Evolutionary conservation across 2,888 invertebrate species (phyloP), one percentile per base, ranked within the genome.

Genomic region (Macrophya annulata): DNA sequence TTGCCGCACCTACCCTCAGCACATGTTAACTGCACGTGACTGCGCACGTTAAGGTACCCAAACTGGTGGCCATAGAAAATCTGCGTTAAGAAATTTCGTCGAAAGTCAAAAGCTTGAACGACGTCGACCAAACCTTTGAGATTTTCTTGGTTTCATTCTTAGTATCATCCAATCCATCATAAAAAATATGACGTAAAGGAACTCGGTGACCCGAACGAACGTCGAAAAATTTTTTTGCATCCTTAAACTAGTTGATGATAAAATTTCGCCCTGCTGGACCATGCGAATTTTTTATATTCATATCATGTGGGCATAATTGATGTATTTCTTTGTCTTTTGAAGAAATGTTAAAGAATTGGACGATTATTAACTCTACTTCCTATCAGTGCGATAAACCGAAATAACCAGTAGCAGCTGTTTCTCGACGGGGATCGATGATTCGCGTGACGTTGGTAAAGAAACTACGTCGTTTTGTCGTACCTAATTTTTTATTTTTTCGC

Each of bases 401-500:
- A 68, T 1, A 31, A 31, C 68, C 8, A 4, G 25, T 15, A 12
- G 68, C 68, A n/a, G n/a, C 37, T 25, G 43, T 45, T 43, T 5
- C 72, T 40, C 8, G 43, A 74, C 45, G 45, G 15, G 17, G 68
- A 68, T 68, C 17, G 17, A 6, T 17, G 15, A 68, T 68, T 68
- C 68, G 68, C 68, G 68, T 68, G 68, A 37, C 68, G 68, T 17
- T 37, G 1, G 37, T n/a, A 0, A 45, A 12, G 25, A 77, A 77
- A 77, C 77, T 55, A 51, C 77, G 51, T 55, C 31, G 55, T 77
- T 77, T 51, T 48, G 51, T 77, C 77, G 31, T 37, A 43, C 25
- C 55, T 77, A 77, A 77, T 77, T 77, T 48, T 31, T 77, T 51
- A 51, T 77, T 51, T 10, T 10, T 55, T 25, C n/a, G 12, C 31